phyloP scores from a whole-genome alignment of 1,140 invertebrate species.

The Triops longicaudatus region DNA sequence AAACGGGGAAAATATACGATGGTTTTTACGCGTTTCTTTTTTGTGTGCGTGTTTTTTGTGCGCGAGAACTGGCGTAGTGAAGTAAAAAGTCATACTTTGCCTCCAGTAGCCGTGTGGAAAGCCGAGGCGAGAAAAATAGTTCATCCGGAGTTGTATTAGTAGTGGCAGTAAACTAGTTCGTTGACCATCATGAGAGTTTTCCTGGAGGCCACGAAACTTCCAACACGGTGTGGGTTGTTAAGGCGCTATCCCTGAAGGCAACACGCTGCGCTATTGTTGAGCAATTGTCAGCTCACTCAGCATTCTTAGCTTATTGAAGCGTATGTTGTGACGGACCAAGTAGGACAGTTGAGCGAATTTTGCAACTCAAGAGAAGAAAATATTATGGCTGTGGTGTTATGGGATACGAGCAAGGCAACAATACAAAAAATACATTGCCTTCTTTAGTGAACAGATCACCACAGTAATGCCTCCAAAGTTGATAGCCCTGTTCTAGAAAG shows the following conservation, averaged over 20 bases:
- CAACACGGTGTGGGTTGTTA: not conserved
- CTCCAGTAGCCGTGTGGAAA: not conserved
- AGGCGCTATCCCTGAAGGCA: not conserved
- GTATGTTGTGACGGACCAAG: not conserved
- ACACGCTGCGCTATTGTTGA: not conserved
- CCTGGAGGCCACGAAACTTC: not conserved
- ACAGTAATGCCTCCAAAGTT: no score
- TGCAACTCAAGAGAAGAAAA: no score
- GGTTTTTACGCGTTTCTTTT: not conserved
- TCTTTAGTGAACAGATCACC: no score
- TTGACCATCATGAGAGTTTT: slow-evolving; percentile 7
- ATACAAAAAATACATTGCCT: no score
- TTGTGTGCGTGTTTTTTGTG: no score
- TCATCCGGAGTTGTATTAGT: not conserved
- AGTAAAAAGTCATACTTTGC: not conserved
- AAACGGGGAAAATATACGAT: no score
- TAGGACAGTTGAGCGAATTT: not conserved
- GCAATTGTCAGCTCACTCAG: not conserved
- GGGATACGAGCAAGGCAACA: no score
- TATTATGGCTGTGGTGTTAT: no score
- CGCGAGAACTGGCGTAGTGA: no score
- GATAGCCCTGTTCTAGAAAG: no score
- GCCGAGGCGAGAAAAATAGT: slow-evolving; percentile 5
- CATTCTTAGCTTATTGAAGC: not conserved
- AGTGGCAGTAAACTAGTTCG: not conserved